Percentiles rank a stretch among this genome's conserved stretches.
Conservation (phyloP, 2,113 vertebrate genomes). For the Labeo rohita region DNA sequence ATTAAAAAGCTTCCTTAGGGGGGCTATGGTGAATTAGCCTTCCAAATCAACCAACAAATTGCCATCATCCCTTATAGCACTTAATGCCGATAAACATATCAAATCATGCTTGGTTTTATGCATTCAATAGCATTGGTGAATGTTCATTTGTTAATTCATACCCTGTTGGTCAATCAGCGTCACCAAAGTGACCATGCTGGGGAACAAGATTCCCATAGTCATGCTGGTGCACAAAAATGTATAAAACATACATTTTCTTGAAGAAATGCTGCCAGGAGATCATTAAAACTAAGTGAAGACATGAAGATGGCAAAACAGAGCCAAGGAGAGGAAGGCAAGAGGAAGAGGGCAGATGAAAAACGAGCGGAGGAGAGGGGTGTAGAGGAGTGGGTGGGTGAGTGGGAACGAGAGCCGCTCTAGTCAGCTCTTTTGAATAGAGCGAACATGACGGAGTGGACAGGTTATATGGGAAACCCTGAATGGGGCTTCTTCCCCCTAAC, state of each 20-base stretch:
- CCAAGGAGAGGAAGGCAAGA: slow-evolving; percentile 25
- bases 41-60: background rate
- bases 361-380: slow-evolving; percentile 65
- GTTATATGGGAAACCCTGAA: slow-evolving; percentile 71
- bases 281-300: slow-evolving; percentile 42
- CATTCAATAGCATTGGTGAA: background rate
- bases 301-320: slow-evolving; percentile 41
- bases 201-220: background rate
- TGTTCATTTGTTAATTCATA: background rate
- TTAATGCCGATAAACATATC: background rate
- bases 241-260: background rate
- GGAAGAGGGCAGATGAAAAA: slow-evolving; percentile 67
- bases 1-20: background rate
- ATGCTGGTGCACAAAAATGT: background rate
- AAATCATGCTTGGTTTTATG: background rate
- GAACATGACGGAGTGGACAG: slow-evolving; percentile 81
- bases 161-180: background rate
- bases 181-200: background rate
- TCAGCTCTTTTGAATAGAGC: slow-evolving; percentile 71
- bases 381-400: slow-evolving; percentile 74
- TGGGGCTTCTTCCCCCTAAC: slow-evolving; percentile 75
- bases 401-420: slow-evolving; percentile 65
- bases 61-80: background rate
- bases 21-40: background rate
- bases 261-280: background rate